Base-by-base conservation (phyloP, 2,113 vertebrate species). In the Upupa epops region DNA sequence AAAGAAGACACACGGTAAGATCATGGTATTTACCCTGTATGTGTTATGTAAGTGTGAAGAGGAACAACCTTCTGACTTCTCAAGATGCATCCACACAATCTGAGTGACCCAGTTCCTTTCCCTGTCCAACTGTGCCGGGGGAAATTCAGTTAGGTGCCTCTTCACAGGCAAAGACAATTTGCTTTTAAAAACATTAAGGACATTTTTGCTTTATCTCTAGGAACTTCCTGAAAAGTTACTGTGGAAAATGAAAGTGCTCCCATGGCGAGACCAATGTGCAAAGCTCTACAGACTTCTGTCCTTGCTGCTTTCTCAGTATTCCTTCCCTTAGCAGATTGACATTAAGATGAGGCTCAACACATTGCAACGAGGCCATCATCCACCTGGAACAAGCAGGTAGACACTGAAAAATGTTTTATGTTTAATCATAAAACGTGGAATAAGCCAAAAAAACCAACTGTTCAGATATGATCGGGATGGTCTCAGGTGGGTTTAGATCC, bases 401-500 rank as follows among this genome's bases (percentile, higher is more conserved):
- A 93, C 83, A 91, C 86, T 85, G 87, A 71, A 81, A 92, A 93
- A 59, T 88, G 85, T 93, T 96, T 93, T 90, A 91, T 90, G 94
- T 78, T 91, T 77, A 77, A 64, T 94, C 90, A 96, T 93, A 96
- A 95, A 97, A 96, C 68, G 5, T 86, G 93, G 95, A 91, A 91
- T 91, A 93, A 92, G 79, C 64, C 48, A 82, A 78, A 92, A 82
- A 45, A 7, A 32, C n/a, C 34, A 63, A 22, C 31, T 73, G 87
- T 85, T 49, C 61, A 21, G 95, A 34, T 94, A 40, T 73, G 93
- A 52, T n/a, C 3, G 11, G 40, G 49, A 31, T 82, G 82, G 55
- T 92, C 60, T 92, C 81, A 6, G 11, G 49, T 7, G 32, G 32
- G 18, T 68, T 96, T 98, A 99, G 96, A 99, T 98, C 77, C 99